Evolutionary conservation across 2,797 vertebrate genomes (phyloP).

Genomic region (Psittacula echo): DNA sequence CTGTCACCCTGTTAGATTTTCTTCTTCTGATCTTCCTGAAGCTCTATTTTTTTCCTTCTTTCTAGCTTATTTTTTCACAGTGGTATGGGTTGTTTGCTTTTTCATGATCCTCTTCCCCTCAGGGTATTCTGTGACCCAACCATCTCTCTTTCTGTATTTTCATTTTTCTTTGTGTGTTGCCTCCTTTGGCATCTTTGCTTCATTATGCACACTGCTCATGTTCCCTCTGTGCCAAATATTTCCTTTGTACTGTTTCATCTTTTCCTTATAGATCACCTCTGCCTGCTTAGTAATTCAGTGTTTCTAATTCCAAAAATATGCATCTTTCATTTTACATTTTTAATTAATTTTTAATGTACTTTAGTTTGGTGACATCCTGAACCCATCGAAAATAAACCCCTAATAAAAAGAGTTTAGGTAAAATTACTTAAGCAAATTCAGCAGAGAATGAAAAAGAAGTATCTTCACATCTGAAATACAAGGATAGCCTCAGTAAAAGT

Average conservation of each 20-base stretch:
- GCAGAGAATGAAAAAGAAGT: not conserved
- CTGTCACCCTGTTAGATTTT: not conserved
- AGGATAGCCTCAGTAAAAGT: not conserved
- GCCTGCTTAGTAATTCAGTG: not conserved
- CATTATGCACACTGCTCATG: not conserved
- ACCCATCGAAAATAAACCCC: not conserved
- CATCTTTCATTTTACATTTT: not conserved
- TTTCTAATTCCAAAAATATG: not conserved
- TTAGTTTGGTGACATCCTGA: not conserved
- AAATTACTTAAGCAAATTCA: not conserved
- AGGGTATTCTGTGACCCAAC: not conserved
- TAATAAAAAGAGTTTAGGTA: not conserved
- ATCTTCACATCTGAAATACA: not conserved
- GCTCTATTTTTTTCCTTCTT: not conserved
- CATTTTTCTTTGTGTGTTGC: not conserved
- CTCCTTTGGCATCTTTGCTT: not conserved
- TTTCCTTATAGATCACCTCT: not conserved
- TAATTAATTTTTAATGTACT: not conserved
- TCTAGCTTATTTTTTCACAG: not conserved
- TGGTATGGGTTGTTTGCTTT: not conserved
- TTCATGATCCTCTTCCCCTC: not conserved
- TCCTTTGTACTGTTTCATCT: not conserved
- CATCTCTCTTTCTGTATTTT: conserved; percentile 22
- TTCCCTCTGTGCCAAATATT: not conserved
- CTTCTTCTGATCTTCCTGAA: not conserved